These are phyloP conservation scores for Cepaea nemoralis DNA, from an alignment of 1,140 invertebrate genomes.

Conservation along the genomic window DNA sequence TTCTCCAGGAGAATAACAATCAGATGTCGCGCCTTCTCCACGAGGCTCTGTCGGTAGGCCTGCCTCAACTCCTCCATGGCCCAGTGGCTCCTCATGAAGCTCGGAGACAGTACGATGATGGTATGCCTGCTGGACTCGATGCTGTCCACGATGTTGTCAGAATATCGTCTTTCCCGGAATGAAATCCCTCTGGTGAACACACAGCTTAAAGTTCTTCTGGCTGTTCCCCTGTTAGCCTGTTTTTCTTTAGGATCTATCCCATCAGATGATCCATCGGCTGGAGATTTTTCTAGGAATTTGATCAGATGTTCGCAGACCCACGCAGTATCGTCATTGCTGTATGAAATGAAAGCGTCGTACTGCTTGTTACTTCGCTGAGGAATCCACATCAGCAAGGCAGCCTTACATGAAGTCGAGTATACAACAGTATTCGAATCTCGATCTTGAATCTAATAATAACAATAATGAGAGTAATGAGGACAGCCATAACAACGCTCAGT, in stretches of 20 bases:
- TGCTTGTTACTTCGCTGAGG: slow-evolving; percentile 37
- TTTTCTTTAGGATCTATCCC: neutral
- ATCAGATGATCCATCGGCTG: neutral
- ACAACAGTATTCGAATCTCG: slow-evolving; percentile 55
- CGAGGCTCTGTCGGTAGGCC: slow-evolving; percentile 63
- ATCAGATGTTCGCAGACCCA: slow-evolving; percentile 57
- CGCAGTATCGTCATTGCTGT: slow-evolving; percentile 50
- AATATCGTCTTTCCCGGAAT: slow-evolving; percentile 73
- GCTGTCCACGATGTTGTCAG: slow-evolving; percentile 90
- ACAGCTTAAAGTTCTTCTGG: slow-evolving; percentile 48
- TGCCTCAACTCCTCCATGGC: slow-evolving; percentile 85
- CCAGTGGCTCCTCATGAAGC: slow-evolving; percentile 94
- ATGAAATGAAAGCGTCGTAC: slow-evolving; percentile 61
- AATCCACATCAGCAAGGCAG: slow-evolving; percentile 45
- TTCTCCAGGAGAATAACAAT: slow-evolving; percentile 58
- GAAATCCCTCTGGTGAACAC: slow-evolving; percentile 63
- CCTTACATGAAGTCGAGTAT: slow-evolving; percentile 47
- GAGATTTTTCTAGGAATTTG: slow-evolving; percentile 47
- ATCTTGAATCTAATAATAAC: slow-evolving; percentile 50
- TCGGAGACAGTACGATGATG: slow-evolving; percentile 91
- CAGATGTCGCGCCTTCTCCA: slow-evolving; percentile 57
- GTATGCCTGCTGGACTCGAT: slow-evolving; percentile 90
- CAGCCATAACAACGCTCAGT: slow-evolving; percentile 44
- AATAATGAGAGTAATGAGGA: slow-evolving; percentile 48
- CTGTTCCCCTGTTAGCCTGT: neutral